These are phyloP conservation scores for Avahi laniger DNA, from an alignment of 2,797 vertebrate species.

Conservation along the genomic window DNA sequence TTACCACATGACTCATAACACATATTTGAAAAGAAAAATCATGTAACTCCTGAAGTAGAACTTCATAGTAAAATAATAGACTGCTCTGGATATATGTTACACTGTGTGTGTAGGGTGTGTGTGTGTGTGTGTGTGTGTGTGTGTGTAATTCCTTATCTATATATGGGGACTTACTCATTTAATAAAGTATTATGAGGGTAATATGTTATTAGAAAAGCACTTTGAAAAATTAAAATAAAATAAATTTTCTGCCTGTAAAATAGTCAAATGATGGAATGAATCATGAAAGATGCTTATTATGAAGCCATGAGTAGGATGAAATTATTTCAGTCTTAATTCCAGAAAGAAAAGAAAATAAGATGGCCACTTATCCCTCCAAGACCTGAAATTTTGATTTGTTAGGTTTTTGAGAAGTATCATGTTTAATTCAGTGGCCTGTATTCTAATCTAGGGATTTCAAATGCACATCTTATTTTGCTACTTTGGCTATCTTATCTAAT, in stretches of 20 bases:
- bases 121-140: background rate
- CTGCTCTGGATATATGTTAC: background rate
- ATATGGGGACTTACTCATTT: background rate
- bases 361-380: background rate
- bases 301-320: background rate
- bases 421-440: background rate
- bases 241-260: conserved; percentile 5
- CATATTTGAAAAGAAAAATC: background rate
- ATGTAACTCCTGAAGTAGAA: background rate
- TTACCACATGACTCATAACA: background rate
- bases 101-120: background rate
- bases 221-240: conserved; percentile 42
- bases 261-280: background rate
- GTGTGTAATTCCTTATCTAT: background rate
- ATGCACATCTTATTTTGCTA: background rate
- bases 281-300: background rate
- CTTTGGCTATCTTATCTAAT: background rate
- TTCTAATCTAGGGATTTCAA: background rate
- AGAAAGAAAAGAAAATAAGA: background rate
- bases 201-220: background rate
- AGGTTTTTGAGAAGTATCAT: background rate
- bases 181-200: background rate
- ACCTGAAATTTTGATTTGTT: background rate
- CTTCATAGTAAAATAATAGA: background rate
- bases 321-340: background rate